Evolutionary conservation across 1,140 invertebrate genomes (phyloP).

Genomic region (Lepidotrigona ventralis): DNA sequence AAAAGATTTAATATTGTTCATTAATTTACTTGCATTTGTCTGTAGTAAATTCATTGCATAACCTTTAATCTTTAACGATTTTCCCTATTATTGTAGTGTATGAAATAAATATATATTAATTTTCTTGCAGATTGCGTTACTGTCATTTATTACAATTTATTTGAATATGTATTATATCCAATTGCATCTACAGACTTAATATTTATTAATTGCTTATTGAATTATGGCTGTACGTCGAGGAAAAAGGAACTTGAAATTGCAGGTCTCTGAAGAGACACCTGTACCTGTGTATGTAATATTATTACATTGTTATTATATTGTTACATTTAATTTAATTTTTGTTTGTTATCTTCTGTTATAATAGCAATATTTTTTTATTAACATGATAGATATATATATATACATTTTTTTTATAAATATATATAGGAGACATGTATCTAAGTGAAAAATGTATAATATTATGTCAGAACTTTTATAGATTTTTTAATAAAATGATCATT

Average conservation of each 20-base stretch:
- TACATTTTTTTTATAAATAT: neutral
- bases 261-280: conserved; percentile 77
- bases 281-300: conserved; percentile 74
- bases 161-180: conserved; percentile 47
- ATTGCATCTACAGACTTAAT: conserved; percentile 26
- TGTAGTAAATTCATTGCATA: conserved; percentile 27
- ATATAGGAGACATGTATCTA: neutral
- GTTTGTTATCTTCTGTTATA: neutral
- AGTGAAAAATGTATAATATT: conserved; percentile 12
- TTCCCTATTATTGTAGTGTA: conserved; percentile 8
- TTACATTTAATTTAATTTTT: neutral
- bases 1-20: conserved; percentile 28
- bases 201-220: conserved; percentile 10
- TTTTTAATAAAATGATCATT: neutral
- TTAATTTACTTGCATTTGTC: conserved; percentile 7
- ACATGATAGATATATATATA: neutral
- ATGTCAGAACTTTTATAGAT: conserved; percentile 9
- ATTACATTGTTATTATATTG: neutral
- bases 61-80: neutral
- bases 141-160: neutral
- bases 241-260: conserved; percentile 76
- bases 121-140: conserved; percentile 45
- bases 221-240: conserved; percentile 70
- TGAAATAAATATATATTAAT: conserved; percentile 15
- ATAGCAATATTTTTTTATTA: neutral